Conservation (phyloP, 2,113 vertebrate genomes). For the Mugil cephalus region DNA sequence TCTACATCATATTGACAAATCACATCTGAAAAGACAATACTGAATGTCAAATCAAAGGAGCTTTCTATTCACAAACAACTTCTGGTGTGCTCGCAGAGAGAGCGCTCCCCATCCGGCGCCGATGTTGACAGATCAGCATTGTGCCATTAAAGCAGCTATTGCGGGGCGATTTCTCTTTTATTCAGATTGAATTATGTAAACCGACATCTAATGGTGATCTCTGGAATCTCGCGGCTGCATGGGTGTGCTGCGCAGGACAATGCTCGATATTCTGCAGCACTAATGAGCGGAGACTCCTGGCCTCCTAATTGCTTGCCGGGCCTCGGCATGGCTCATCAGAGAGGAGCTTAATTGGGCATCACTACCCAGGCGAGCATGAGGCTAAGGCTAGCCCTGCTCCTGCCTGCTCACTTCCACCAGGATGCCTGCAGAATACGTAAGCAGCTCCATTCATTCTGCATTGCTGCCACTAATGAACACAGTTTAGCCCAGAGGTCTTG, state of each 20-base stretch:
- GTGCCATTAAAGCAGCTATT: constrained; percentile 21
- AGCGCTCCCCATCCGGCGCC: background rate
- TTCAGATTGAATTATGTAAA: constrained; percentile 55
- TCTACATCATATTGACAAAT: constrained; percentile 74
- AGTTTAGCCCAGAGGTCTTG: constrained; percentile 67
- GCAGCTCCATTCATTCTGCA: constrained; percentile 73
- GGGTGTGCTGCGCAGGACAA: constrained; percentile 57
- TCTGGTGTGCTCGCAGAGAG: background rate
- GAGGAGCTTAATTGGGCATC: constrained; percentile 84
- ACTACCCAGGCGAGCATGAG: constrained; percentile 78
- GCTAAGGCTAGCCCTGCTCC: constrained; percentile 68
- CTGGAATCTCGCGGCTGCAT: constrained; percentile 56
- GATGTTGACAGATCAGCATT: background rate
- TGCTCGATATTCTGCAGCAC: constrained; percentile 56
- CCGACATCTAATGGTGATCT: constrained; percentile 58
- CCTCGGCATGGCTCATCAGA: constrained; percentile 80
- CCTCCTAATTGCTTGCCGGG: constrained; percentile 80
- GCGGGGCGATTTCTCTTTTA: constrained; percentile 32
- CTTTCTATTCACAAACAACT: constrained; percentile 34
- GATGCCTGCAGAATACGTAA: constrained; percentile 74
- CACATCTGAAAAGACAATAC: constrained; percentile 61
- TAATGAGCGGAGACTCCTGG: constrained; percentile 80
- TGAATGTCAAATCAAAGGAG: constrained; percentile 65
- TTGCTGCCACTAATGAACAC: constrained; percentile 77
- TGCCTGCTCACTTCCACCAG: constrained; percentile 58